Percentiles rank a stretch among this genome's conserved stretches.
These are phyloP conservation scores for Brassicogethes aeneus DNA, from an alignment of 2,888 invertebrate species.

Conservation along the genomic window DNA sequence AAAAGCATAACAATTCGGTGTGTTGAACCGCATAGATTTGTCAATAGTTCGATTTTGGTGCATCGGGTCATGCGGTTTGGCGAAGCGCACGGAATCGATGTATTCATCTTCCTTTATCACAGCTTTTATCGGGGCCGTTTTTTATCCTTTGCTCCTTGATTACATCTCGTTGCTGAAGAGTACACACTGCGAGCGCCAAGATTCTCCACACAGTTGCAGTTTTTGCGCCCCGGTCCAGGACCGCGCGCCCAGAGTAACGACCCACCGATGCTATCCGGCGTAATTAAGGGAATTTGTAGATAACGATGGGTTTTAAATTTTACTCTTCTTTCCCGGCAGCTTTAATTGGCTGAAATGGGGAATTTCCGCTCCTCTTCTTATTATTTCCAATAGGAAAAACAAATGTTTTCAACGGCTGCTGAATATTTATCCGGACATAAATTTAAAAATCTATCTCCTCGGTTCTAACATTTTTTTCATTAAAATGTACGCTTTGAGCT, in stretches of 20 bases:
- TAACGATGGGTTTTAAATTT: constrained; percentile 10
- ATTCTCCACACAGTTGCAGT: constrained; percentile 1
- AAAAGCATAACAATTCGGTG: no score
- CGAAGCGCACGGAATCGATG: no score
- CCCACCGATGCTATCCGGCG: constrained; percentile 10
- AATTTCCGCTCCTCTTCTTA: constrained; percentile 4
- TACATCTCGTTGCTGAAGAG: constrained; percentile 15
- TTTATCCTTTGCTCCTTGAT: constrained; percentile 20
- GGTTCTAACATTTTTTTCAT: no score
- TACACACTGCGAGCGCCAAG: constrained; percentile 1
- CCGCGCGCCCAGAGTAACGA: constrained; percentile 2
- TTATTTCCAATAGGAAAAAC: constrained; percentile 12
- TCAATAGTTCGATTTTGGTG: no score
- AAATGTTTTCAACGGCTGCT: no score
- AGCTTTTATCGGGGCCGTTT: constrained; percentile 22
- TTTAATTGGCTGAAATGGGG: constrained; percentile 10
- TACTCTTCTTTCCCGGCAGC: not conserved
- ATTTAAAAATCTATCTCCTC: no score
- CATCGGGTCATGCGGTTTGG: no score
- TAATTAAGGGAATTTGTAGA: constrained; percentile 16
- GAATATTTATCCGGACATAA: no score
- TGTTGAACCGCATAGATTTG: no score
- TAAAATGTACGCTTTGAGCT: no score
- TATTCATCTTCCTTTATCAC: constrained; percentile 25
- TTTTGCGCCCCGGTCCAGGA: constrained; percentile 1